phyloP scores from a whole-genome alignment of 2,888 invertebrate species.

The Meiosimyza platycephala region DNA sequence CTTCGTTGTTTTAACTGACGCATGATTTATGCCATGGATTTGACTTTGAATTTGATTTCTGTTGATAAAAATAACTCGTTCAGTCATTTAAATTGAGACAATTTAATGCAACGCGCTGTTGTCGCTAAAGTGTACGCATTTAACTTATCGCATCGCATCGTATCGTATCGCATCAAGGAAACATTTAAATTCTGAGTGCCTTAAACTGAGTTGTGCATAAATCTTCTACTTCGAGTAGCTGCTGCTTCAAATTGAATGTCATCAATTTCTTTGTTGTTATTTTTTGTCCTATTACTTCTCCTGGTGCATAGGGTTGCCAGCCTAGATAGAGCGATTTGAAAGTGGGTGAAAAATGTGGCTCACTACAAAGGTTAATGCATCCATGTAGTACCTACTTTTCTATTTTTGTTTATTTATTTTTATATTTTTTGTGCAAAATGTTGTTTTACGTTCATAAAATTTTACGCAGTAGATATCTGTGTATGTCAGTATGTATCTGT shows the following conservation, averaged over 20 bases:
- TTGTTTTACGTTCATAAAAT: not conserved
- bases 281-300: not conserved
- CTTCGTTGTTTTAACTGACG: constrained; percentile 31
- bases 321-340: not conserved
- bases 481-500: not conserved
- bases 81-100: constrained; percentile 8
- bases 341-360: not conserved
- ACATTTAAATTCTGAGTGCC: too few relatives aligned
- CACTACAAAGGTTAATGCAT: constrained; percentile 16
- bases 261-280: constrained; percentile 21
- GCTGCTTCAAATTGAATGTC: constrained; percentile 31
- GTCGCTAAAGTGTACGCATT: not conserved
- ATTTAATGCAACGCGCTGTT: constrained; percentile 6
- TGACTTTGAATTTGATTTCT: constrained; percentile 29
- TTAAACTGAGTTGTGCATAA: constrained; percentile 14
- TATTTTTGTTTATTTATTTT: constrained; percentile 37
- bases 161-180: not conserved
- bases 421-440: constrained; percentile 9
- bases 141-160: not conserved
- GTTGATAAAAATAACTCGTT: constrained; percentile 41
- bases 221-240: constrained; percentile 26
- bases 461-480: not conserved
- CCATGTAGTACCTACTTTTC: constrained; percentile 8
- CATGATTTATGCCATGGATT: constrained; percentile 39
- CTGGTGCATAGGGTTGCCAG: not conserved